Percentiles rank a stretch among this genome's conserved stretches.
Evolutionary conservation across 2,113 vertebrate genomes (phyloP).

Genomic region (Perccottus glenii): DNA sequence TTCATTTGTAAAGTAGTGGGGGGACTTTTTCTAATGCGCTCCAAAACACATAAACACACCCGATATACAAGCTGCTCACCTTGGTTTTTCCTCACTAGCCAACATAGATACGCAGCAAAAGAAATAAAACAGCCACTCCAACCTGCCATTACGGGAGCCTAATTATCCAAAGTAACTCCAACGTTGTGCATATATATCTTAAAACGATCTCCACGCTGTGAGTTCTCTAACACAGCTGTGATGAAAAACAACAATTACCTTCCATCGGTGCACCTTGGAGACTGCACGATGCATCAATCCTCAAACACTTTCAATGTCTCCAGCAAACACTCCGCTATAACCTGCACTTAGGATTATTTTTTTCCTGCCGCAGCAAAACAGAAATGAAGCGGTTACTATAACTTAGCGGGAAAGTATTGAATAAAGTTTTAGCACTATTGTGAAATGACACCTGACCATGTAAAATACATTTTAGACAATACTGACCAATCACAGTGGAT

Average conservation of each 20-base stretch:
- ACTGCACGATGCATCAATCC: slow-evolving; percentile 22
- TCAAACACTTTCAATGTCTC: slow-evolving; percentile 41
- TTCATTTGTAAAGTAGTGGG: slow-evolving; percentile 94
- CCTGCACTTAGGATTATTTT: slow-evolving; percentile 13
- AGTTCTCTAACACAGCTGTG: slow-evolving; percentile 14
- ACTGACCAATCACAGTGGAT: no score
- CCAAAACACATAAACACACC: slow-evolving; percentile 32
- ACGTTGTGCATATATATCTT: slow-evolving; percentile 21
- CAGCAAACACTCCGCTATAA: slow-evolving; percentile 4
- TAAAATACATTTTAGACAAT: no score
- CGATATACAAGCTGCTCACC: slow-evolving; percentile 30
- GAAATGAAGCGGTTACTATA: neutral
- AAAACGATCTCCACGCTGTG: slow-evolving; percentile 25
- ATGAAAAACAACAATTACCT: slow-evolving; percentile 53
- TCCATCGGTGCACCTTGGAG: slow-evolving; percentile 4
- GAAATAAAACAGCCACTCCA: slow-evolving; percentile 26
- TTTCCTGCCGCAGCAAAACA: slow-evolving; percentile 2
- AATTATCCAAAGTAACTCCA: slow-evolving; percentile 46
- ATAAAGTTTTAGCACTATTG: no score
- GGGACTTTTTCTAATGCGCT: slow-evolving; percentile 33
- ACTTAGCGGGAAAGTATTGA: neutral
- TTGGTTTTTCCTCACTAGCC: slow-evolving; percentile 18
- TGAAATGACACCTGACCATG: no score
- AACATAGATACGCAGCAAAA: slow-evolving; percentile 15
- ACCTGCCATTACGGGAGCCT: slow-evolving; percentile 39